phyloP scores from a whole-genome alignment of 2,888 invertebrate genomes.

The Anthrax anthrax region DNA sequence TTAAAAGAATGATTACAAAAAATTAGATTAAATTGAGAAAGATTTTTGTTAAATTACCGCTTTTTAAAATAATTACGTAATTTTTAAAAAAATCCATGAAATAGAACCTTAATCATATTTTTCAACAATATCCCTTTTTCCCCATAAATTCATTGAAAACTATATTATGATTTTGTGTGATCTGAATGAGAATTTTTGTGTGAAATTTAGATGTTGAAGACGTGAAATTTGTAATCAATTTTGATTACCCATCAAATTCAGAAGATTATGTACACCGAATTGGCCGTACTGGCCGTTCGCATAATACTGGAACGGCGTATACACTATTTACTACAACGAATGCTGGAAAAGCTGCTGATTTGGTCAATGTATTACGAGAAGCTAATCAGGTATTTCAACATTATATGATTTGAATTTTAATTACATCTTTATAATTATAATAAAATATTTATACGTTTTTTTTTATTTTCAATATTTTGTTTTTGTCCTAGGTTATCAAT shows the following conservation, averaged over 20 bases:
- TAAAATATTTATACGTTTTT: background rate
- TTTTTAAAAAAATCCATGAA: background rate
- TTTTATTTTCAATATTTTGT: background rate
- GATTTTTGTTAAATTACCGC: constrained; percentile 29
- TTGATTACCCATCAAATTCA: constrained; percentile 92
- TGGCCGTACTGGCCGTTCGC: constrained; percentile 86
- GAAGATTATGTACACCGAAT: constrained; percentile 93
- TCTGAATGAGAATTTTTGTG: constrained; percentile 2
- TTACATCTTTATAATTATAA: background rate
- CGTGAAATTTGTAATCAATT: constrained; percentile 98
- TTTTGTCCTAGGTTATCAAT: constrained; percentile 51
- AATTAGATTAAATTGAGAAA: constrained; percentile 15
- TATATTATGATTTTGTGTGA: background rate
- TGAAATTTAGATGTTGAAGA: constrained; percentile 81
- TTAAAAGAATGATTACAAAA: constrained; percentile 12
- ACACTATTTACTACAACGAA: constrained; percentile 90
- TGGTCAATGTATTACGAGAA: constrained; percentile 82
- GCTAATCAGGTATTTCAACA: constrained; percentile 62
- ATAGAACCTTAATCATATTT: background rate
- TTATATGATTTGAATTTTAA: background rate
- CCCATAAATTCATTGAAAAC: background rate
- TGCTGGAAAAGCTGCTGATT: constrained; percentile 78
- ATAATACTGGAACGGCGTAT: constrained; percentile 88
- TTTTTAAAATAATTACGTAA: background rate
- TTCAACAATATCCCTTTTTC: no score